Evolutionary conservation across 1,140 invertebrate genomes (phyloP).

Genomic region (Conopomorpha cramerella): DNA sequence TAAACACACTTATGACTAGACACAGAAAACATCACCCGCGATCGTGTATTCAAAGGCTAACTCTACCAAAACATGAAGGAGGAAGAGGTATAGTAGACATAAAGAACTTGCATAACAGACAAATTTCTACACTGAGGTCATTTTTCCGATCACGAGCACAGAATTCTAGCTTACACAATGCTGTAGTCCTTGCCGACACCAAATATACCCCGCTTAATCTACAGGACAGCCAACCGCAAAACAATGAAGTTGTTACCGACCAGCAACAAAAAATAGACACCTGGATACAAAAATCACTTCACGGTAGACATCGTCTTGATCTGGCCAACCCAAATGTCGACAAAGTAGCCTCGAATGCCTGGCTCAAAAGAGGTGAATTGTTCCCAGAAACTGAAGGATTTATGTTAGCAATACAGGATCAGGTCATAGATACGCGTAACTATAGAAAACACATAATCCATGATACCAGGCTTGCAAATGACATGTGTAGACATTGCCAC

Average conservation of each 20-base stretch:
- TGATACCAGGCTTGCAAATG: background rate
- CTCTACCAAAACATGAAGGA: background rate
- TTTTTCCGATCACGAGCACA: background rate
- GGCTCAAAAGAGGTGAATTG: background rate
- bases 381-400: background rate
- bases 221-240: no score
- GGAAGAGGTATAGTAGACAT: slow-evolving; percentile 1
- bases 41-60: slow-evolving; percentile 2
- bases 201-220: slow-evolving; percentile 6
- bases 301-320: slow-evolving; percentile 3
- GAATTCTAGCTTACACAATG: background rate
- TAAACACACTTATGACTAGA: slow-evolving; percentile 1
- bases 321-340: slow-evolving; percentile 1
- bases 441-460: slow-evolving; percentile 1
- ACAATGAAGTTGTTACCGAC: slow-evolving; percentile 4
- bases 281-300: slow-evolving; percentile 1
- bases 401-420: slow-evolving; percentile 2
- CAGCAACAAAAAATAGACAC: slow-evolving; percentile 2
- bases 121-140: background rate
- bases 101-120: background rate
- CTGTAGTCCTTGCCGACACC: background rate
- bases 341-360: slow-evolving; percentile 1
- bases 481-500: background rate
- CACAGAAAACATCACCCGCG: slow-evolving; percentile 1
- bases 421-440: slow-evolving; percentile 1